Base-by-base conservation (phyloP, 23 tunicate species). In the Ascidia mentula region DNA sequence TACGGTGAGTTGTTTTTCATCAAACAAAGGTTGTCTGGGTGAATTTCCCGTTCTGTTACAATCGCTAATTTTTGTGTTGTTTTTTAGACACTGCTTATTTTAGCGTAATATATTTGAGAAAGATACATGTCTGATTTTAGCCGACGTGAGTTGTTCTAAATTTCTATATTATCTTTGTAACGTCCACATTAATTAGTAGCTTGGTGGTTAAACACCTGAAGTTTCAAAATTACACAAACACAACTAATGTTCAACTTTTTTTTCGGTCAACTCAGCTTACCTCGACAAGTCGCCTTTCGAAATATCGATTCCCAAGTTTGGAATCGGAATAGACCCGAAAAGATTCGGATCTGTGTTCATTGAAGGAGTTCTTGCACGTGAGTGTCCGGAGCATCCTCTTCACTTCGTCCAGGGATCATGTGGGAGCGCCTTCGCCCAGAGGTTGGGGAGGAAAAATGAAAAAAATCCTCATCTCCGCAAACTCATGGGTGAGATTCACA, bases 1-100 rank as follows among this genome's bases (percentile, higher is more conserved):
- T 75, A 83, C 40, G 87, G 87, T 83, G 9, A 60, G 86, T 40
- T 38, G 24, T 53, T 53, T 26, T 53, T 9, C 22, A 53, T 53
- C 12, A 53, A 53, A 53, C 1, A 5, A 53, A 26, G 22, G 24
- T 53, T 53, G 65, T 1, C 13, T 9, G 22, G 22, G 22, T 26
- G 13, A 9, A 42, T 42, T 15, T 9, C 12, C 53, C 53, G 15
- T 15, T 12, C 15, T 42, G 15, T 42, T 42, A 42, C 12, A 42
- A 42, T 42, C 53, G 12, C 53, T 15, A 42, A 15, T 15, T 42
- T 42, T 42, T 42, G 53, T 42, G 12, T 9, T 15, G 53, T 42
- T 42, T 42, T 42, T 15, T n/a, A n/a, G n/a, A n/a, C n/a, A n/a
- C n/a, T n/a, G n/a, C n/a, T n/a, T n/a, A n/a, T n/a, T n/a, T n/a